Base-by-base conservation (phyloP, 1,140 invertebrate genomes). In the Musca domestica region DNA sequence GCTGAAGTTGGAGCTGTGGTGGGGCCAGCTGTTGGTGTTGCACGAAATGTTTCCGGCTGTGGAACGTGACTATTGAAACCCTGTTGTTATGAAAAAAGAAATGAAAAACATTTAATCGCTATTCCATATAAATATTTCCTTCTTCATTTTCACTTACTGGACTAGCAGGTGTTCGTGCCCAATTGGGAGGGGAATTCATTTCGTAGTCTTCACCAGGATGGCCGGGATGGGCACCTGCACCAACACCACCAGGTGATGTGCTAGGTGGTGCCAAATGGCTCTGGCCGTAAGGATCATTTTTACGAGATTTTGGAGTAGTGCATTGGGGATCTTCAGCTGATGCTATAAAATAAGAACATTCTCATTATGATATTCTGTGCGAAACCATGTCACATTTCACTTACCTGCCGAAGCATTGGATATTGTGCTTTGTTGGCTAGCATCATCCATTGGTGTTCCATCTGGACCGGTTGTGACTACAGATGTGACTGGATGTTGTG, bases 201-300 rank as follows among this genome's bases (percentile, higher is more conserved):
- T 94, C 94, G 84, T 95, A 95, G 76, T 97, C 94, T 76, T 97
- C 95, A 77, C 95, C 94, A 76, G 89, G 87, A 19, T 91, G 93
- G 64, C 72, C 71, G 41, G 74, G 72, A 78, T 92, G 85, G 20
- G 73, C 76, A 71, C 69, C 74, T 90, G 90, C 85, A 86, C 82
- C 90, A 68, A 90, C 91, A 71, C 90, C 90, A 74, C 91, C 90
- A 64, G 94, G 94, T 67, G 94, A 93, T 88, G 79, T 87, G 68
- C 74, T 81, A 20, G 91, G 89, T 73, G 90, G 91, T 47, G 89
- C 84, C 70, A 91, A 88, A 85, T 92, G 91, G 78, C 87, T 76
- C 74, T 92, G 91, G 78, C 87, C 74, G 71, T 82, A 82, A 52
- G 77, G 75, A 80, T 82, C 80, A 68, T 77, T 88, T 82, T 92